phyloP scores from a whole-genome alignment of 1,140 invertebrate genomes.

The Antheraea pernyi region DNA sequence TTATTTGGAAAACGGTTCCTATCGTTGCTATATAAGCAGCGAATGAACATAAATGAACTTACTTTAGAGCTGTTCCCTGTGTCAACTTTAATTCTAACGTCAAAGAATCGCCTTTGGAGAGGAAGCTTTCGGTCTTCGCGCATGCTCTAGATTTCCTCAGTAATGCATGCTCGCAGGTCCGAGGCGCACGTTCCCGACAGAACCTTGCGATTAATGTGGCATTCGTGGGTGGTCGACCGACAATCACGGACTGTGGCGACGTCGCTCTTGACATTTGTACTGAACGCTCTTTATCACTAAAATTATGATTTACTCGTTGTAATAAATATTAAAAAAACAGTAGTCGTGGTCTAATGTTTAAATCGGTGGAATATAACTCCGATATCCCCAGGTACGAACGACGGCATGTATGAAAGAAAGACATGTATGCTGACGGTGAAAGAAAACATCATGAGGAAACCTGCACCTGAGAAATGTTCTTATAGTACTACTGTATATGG shows the following conservation, averaged over 20 bases:
- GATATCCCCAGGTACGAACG: no score
- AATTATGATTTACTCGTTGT: constrained; percentile 16
- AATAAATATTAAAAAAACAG: no score
- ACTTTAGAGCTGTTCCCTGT: constrained; percentile 91
- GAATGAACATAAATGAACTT: constrained; percentile 61
- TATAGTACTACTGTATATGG: no score
- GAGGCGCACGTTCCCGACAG: constrained; percentile 87
- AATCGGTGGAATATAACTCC: no score
- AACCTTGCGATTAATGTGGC: constrained; percentile 88
- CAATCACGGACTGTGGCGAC: constrained; percentile 70
- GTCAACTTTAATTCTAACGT: constrained; percentile 89
- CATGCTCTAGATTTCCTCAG: constrained; percentile 84
- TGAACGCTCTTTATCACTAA: constrained; percentile 71
- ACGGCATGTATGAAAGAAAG: no score
- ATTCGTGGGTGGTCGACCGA: constrained; percentile 80
- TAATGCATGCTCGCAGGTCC: constrained; percentile 88
- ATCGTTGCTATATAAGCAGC: no score
- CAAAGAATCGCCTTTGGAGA: constrained; percentile 88
- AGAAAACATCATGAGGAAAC: no score
- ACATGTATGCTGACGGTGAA: no score
- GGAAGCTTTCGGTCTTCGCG: constrained; percentile 89
- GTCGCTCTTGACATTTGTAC: constrained; percentile 73
- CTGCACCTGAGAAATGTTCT: no score
- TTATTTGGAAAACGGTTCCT: no score
- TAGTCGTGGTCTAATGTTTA: no score